Conservation (phyloP, 2,797 vertebrate genomes). For the Natrix natrix region DNA sequence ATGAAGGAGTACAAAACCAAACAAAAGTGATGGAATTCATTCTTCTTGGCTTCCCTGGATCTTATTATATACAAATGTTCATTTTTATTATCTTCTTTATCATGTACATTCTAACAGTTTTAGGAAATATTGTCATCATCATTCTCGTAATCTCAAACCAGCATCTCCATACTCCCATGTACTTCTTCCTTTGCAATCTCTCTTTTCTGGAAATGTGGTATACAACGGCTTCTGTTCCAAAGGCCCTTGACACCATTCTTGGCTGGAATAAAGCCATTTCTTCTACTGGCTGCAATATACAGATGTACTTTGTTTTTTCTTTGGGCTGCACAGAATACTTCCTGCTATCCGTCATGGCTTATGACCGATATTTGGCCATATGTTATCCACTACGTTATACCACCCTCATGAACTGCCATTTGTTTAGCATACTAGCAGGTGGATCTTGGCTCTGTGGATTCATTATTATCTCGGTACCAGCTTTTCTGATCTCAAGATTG, state of each 20-base stretch:
- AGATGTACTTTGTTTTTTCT: constrained; percentile 51
- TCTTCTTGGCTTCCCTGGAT: background rate
- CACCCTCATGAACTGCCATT: constrained; percentile 40
- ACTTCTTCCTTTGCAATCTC: background rate
- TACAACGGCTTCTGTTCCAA: constrained; percentile 54
- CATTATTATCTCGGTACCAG: constrained; percentile 28
- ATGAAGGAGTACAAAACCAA: background rate
- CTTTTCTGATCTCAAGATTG: constrained; percentile 35
- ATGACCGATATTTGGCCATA: constrained; percentile 62
- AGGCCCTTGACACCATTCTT: constrained; percentile 41
- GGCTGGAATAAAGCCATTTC: constrained; percentile 40
- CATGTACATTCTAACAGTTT: constrained; percentile 24
- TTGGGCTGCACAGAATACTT: constrained; percentile 55
- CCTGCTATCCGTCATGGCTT: constrained; percentile 60
- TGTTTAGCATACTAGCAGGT: background rate
- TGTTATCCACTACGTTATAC: constrained; percentile 58
- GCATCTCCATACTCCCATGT: constrained; percentile 20
- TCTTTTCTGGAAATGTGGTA: constrained; percentile 20
- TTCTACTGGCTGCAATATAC: constrained; percentile 50
- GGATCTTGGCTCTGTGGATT: constrained; percentile 17
- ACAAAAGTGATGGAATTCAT: background rate
- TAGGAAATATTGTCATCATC: constrained; percentile 31
- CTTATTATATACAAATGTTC: background rate
- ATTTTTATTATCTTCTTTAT: constrained; percentile 14
- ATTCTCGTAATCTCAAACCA: background rate